Base-by-base conservation (phyloP, 1,140 invertebrate genomes). In the Cherax destructor region DNA sequence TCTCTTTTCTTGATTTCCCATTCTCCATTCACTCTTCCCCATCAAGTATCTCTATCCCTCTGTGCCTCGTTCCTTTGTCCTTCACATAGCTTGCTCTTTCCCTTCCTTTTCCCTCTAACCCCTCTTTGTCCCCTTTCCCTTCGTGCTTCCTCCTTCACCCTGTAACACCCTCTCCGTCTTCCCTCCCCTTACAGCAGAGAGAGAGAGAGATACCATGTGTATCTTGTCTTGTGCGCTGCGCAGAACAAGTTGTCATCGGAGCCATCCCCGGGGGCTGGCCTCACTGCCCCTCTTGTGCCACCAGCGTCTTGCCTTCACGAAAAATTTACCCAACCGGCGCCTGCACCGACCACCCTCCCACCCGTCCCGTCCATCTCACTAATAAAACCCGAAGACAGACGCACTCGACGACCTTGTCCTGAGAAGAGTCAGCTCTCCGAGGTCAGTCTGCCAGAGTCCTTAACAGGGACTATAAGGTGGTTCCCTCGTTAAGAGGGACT, bases 21-120 rank as follows among this genome's bases (percentile, higher is more conserved):
- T 16, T 59, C 56, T 3, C 56, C 16, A 9, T 59, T 59, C 16
- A 59, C 9, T 59, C 56, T 59, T 59, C 56, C 56, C 56, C 56
- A 59, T 59, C 56, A 16, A 59, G 56, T 69, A 10, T 69, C 61
- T 69, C 69, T 74, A 5, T 30, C 69, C 11, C 78, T 79, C 9
- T 79, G 3, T 56, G 6, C 50, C 78, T 52, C n/a, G 7, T 18
- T 52, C 49, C 16, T 47, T 83, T 61, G 69, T 30, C 47, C 56
- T 83, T 61, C 69, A n/a, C 49, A 59, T 69, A 59, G 65, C 81
- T 83, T 59, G 30, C 80, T 65, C 80, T 83, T 56, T 83, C 80
- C 65, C 80, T 83, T n/a, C 56, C 80, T 65, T 56, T 83, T 56
- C 65, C 80, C 65, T n/a, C 65, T n/a, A 65, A 52, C 65, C 56